These are phyloP conservation scores for Apamea monoglypha DNA, from an alignment of 2,888 invertebrate species.

Conservation along the genomic window DNA sequence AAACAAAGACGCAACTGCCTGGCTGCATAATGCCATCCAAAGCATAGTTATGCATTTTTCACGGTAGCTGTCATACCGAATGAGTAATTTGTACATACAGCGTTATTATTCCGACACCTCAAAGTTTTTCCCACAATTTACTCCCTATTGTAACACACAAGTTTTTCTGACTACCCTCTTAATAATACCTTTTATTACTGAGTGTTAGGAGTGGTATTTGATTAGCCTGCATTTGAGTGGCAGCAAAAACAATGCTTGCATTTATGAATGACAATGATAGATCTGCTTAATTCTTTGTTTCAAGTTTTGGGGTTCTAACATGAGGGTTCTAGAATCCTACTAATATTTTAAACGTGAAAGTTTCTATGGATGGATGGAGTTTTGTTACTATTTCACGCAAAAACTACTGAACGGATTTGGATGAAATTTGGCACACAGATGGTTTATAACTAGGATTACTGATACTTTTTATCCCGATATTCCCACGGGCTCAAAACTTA, in stretches of 20 bases:
- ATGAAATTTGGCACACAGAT: too few species aligned
- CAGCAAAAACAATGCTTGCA: constrained; percentile 61
- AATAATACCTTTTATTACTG: constrained; percentile 48
- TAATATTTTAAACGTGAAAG: too few species aligned
- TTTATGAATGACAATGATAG: constrained; percentile 81
- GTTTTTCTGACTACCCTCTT: constrained; percentile 31
- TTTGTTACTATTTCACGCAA: too few species aligned
- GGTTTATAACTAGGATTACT: too few species aligned
- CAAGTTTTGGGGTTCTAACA: constrained; percentile 53
- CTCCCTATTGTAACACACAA: constrained; percentile 44
- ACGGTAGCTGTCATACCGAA: constrained; percentile 81
- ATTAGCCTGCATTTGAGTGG: constrained; percentile 36
- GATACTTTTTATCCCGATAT: too few species aligned
- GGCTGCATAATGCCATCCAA: constrained; percentile 72
- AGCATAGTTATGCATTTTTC: constrained; percentile 82
- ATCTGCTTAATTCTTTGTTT: constrained; percentile 75
- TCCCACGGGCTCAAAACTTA: too few species aligned
- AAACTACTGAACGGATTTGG: too few species aligned
- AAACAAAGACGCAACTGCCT: constrained; percentile 53
- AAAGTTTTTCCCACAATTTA: constrained; percentile 83
- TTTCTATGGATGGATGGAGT: too few species aligned
- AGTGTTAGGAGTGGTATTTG: constrained; percentile 62
- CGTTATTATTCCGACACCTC: constrained; percentile 81
- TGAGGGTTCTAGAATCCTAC: constrained; percentile 16
- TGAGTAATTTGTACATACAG: constrained; percentile 81